phyloP scores from a whole-genome alignment of 2,888 invertebrate species.

The Erannis defoliaria region DNA sequence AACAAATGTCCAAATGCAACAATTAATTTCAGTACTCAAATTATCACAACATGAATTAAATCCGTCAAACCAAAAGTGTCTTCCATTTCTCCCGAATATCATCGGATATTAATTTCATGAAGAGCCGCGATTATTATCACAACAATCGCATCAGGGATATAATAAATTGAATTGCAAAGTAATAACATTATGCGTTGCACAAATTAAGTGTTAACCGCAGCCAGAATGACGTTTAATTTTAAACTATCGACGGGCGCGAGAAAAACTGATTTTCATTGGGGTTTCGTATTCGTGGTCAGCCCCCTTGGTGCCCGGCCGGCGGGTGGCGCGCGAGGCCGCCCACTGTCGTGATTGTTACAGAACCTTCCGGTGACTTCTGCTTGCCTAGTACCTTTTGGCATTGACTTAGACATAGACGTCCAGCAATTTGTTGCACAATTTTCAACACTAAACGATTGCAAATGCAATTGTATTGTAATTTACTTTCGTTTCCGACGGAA shows the following conservation, averaged over 20 bases:
- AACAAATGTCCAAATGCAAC: constrained; percentile 19
- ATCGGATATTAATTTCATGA: constrained; percentile 80
- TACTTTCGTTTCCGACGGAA: constrained; percentile 27
- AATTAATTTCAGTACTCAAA: constrained; percentile 35
- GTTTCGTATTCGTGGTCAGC: constrained; percentile 56
- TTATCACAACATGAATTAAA: constrained; percentile 49
- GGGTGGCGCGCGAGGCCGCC: constrained; percentile 45
- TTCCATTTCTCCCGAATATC: constrained; percentile 56
- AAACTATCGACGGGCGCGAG: constrained; percentile 77
- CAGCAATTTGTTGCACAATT: constrained; percentile 62
- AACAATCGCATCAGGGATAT: constrained; percentile 75
- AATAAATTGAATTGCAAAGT: constrained; percentile 82
- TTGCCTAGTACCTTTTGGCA: constrained; percentile 84
- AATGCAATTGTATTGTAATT: constrained; percentile 30
- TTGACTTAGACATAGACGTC: constrained; percentile 77
- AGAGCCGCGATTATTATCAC: constrained; percentile 76
- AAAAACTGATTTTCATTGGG: constrained; percentile 80
- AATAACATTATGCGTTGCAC: constrained; percentile 79
- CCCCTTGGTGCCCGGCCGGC: constrained; percentile 34
- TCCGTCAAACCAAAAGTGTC: constrained; percentile 56
- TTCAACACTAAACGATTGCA: constrained; percentile 35
- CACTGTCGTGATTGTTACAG: constrained; percentile 58
- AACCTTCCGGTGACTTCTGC: constrained; percentile 61
- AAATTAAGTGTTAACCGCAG: constrained; percentile 83
- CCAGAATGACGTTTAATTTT: constrained; percentile 84